Conservation (phyloP, 2,113 vertebrate species). For the Vulpes lagopus region DNA sequence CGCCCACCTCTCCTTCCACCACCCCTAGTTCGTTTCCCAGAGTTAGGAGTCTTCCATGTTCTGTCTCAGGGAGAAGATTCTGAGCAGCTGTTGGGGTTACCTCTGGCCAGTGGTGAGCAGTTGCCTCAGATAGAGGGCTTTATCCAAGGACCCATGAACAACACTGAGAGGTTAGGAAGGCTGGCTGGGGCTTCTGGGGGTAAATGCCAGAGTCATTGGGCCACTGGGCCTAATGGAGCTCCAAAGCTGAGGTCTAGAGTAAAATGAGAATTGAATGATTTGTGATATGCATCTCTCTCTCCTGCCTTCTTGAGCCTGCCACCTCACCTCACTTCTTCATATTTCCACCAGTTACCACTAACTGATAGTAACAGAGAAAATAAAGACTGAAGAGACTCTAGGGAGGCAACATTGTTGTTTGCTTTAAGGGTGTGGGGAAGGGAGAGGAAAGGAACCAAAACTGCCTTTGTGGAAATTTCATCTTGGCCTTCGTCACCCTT, state of each 20-base stretch:
- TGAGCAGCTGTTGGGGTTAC: not conserved
- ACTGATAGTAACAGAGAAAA: not conserved
- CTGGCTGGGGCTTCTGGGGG: not conserved
- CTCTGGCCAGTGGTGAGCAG: not conserved
- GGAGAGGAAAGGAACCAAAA: not conserved
- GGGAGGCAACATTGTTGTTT: not conserved
- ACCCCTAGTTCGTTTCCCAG: not conserved
- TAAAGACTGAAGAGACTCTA: not conserved
- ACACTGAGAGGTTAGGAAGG: not conserved
- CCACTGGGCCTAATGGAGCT: not conserved
- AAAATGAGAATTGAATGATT: not conserved
- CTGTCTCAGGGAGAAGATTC: not conserved
- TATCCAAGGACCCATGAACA: not conserved
- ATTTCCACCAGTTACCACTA: not conserved
- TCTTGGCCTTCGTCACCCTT: not conserved
- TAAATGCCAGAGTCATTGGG: not conserved
- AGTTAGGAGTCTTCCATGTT: no score
- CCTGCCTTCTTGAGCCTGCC: no score
- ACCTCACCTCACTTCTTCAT: not conserved
- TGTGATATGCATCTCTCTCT: not conserved
- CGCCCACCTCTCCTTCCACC: no score
- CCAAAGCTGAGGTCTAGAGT: not conserved
- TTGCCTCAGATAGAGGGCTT: not conserved
- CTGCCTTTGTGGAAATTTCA: not conserved
- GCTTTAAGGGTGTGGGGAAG: not conserved